Conservation (phyloP, 2,797 vertebrate species). For the Semaprochilodus insignis region DNA sequence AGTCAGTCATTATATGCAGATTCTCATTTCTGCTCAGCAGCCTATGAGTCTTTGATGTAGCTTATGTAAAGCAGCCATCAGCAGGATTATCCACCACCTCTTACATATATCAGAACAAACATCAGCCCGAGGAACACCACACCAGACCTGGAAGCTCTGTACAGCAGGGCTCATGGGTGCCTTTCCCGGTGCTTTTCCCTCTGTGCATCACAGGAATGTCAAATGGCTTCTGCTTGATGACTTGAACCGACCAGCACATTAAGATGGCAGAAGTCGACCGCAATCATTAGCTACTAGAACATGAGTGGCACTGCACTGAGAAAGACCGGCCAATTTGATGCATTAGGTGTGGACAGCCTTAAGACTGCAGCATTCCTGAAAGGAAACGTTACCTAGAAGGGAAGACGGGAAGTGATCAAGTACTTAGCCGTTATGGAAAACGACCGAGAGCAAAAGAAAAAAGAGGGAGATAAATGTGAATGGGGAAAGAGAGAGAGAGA, state of each 20-base stretch:
- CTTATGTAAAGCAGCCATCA: neutral
- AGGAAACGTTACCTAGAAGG: neutral
- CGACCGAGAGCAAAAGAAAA: neutral
- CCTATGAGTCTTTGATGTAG: neutral
- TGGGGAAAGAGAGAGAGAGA: neutral
- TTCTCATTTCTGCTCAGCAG: neutral
- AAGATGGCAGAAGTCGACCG: neutral
- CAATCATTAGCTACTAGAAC: neutral
- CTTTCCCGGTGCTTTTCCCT: neutral
- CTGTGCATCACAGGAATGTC: neutral
- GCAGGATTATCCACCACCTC: neutral
- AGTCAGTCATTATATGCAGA: neutral
- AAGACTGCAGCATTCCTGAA: slow-evolving; percentile 17
- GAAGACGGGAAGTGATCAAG: neutral
- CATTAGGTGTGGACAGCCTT: slow-evolving; percentile 12
- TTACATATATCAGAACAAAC: neutral
- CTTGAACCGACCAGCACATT: neutral
- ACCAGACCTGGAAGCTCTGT: neutral
- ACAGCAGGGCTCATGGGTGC: neutral
- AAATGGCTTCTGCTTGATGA: neutral
- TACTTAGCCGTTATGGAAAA: neutral
- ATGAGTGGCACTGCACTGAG: neutral
- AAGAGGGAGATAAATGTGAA: neutral
- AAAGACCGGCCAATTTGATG: neutral
- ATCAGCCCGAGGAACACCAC: neutral